These are phyloP conservation scores for Congeria kusceri DNA, from an alignment of 2,888 invertebrate species.

Conservation along the genomic window DNA sequence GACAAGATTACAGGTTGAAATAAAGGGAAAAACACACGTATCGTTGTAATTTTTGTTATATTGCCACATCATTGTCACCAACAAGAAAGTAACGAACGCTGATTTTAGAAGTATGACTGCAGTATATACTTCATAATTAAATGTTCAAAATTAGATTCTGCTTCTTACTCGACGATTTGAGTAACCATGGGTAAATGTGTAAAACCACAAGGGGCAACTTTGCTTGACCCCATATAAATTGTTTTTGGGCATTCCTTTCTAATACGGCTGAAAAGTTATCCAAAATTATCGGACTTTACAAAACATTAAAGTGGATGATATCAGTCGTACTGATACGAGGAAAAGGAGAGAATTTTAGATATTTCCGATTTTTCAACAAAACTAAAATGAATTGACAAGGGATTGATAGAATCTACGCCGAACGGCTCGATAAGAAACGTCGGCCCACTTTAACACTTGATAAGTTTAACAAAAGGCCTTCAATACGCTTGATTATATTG, in stretches of 20 bases:
- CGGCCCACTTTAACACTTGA: constrained; percentile 31
- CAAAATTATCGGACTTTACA: background rate
- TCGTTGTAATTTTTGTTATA: too few species aligned
- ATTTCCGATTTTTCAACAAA: constrained; percentile 35
- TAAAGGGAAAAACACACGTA: too few species aligned
- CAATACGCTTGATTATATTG: constrained; percentile 38
- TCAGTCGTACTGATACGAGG: constrained; percentile 3
- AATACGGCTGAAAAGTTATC: background rate
- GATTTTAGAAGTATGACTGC: too few species aligned
- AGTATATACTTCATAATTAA: too few species aligned
- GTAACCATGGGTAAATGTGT: too few species aligned
- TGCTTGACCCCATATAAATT: background rate
- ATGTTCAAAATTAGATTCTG: too few species aligned
- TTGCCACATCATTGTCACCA: too few species aligned
- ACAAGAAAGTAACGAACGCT: too few species aligned
- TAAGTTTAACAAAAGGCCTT: constrained; percentile 24
- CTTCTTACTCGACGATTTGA: too few species aligned
- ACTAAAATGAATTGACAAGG: constrained; percentile 41
- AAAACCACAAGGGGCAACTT: background rate
- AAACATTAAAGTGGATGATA: constrained; percentile 25
- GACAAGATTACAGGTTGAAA: too few species aligned
- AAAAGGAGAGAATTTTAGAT: constrained; percentile 10
- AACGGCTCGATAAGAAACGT: constrained; percentile 17
- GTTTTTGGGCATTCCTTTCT: background rate
- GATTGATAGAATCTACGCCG: constrained; percentile 26